phyloP scores from a whole-genome alignment of 2,113 vertebrate species.

The Catharus minimus region DNA sequence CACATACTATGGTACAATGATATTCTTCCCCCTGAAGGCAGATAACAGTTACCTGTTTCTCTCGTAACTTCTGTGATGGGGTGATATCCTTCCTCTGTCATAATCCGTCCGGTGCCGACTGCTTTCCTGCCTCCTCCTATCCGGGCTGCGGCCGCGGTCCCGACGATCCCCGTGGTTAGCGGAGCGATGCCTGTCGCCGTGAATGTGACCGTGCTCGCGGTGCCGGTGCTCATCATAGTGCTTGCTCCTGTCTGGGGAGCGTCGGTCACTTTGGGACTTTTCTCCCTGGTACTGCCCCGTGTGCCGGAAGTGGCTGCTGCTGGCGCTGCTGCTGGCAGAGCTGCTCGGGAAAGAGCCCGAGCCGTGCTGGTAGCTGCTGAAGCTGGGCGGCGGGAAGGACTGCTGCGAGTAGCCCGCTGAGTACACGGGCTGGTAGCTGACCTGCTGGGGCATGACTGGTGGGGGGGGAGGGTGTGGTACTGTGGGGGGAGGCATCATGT shows the following conservation, averaged over 20 bases:
- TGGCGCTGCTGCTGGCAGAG: neutral
- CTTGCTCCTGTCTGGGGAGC: conserved; percentile 85
- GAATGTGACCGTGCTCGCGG: conserved; percentile 80
- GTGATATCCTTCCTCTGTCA: conserved; percentile 80
- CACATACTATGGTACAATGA: fast-evolving
- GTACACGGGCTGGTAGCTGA: conserved; percentile 86
- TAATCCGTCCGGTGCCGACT: conserved; percentile 84
- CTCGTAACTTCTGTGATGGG: conserved; percentile 87
- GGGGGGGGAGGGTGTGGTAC: conserved; percentile 78
- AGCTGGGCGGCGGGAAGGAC: conserved; percentile 80
- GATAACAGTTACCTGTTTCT: conserved; percentile 81
- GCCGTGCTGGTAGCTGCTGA: conserved; percentile 79
- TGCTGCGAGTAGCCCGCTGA: conserved; percentile 84
- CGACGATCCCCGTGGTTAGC: conserved; percentile 79
- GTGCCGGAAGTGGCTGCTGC: conserved; percentile 79
- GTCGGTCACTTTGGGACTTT: conserved; percentile 73
- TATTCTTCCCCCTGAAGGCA: neutral
- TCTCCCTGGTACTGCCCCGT: conserved; percentile 81
- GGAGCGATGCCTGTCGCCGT: conserved; percentile 80
- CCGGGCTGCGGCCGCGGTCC: conserved; percentile 87
- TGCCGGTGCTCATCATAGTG: conserved; percentile 86
- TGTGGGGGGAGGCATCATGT: conserved; percentile 85
- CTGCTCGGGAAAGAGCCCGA: conserved; percentile 74
- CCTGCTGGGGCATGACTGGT: conserved; percentile 81
- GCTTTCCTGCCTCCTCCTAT: conserved; percentile 79